phyloP scores from a whole-genome alignment of 1,140 invertebrate species.

The Brachionus rubens region DNA sequence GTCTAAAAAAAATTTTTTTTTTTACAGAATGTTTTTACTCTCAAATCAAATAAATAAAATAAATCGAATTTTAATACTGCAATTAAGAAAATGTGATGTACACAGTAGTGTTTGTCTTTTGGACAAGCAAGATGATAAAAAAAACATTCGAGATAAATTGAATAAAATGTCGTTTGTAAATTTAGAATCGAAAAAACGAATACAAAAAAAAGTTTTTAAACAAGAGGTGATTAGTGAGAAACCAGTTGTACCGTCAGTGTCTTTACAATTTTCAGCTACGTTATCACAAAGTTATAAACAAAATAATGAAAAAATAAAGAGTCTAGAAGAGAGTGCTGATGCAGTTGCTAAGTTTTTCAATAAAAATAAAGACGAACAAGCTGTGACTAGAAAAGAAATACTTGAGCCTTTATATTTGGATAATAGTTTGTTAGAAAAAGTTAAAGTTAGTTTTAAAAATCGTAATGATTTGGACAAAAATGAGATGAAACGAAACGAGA shows the following conservation, averaged over 20 bases:
- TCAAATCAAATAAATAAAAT: neutral
- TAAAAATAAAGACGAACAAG: neutral
- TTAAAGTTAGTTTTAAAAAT: neutral
- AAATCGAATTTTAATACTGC: neutral
- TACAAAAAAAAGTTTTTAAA: no score
- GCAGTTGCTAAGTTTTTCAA: neutral
- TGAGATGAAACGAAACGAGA: neutral
- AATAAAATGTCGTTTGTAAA: constrained; percentile 1
- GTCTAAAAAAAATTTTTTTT: no score
- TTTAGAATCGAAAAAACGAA: no score
- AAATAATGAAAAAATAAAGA: neutral
- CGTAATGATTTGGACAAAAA: neutral
- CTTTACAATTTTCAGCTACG: no score
- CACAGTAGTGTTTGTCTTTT: neutral
- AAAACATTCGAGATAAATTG: neutral
- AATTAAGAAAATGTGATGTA: neutral
- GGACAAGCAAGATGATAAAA: neutral
- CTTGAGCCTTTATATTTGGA: neutral
- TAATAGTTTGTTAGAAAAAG: neutral
- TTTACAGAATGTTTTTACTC: constrained; percentile 3
- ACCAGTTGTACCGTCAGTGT: neutral
- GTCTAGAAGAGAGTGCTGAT: neutral
- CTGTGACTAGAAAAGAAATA: neutral
- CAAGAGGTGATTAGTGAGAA: no score
- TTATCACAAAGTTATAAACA: neutral